These are phyloP conservation scores for Xiphophorus birchmanni DNA, from an alignment of 2,797 vertebrate genomes.

Conservation along the genomic window DNA sequence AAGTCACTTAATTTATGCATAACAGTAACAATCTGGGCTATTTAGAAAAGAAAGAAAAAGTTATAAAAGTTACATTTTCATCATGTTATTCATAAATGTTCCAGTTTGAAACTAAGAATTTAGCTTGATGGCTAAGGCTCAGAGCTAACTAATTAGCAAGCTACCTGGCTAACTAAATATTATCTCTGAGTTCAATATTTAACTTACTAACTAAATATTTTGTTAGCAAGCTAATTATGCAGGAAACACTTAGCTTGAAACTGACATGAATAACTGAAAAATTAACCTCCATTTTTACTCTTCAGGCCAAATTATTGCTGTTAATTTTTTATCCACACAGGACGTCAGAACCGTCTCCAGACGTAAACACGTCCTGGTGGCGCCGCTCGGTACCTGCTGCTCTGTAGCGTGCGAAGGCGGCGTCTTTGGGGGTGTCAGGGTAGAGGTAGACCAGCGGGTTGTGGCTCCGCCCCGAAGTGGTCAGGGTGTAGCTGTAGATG, in stretches of 20 bases:
- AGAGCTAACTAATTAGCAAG: not conserved
- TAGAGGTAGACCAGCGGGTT: constrained; percentile 90
- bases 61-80: not conserved
- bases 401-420: constrained; percentile 84
- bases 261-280: too few relatives aligned
- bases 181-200: too few relatives aligned
- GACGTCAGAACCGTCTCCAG: too few relatives aligned
- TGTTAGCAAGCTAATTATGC: too few relatives aligned
- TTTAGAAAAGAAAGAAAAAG: too few relatives aligned
- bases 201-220: too few relatives aligned
- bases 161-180: not conserved
- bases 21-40: too few relatives aligned
- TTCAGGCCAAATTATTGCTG: too few relatives aligned
- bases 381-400: constrained; percentile 51
- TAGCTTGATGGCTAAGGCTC: not conserved
- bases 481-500: constrained; percentile 87
- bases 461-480: constrained; percentile 76
- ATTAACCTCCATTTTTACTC: too few relatives aligned
- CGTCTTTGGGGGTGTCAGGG: constrained; percentile 87
- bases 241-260: too few relatives aligned
- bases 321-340: too few relatives aligned
- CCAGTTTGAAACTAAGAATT: not conserved
- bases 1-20: too few relatives aligned
- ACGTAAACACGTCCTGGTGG: not conserved
- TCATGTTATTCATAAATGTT: not conserved